Evolutionary conservation across 2,113 vertebrate species (phyloP).

Genomic region (Labrus mixtus): DNA sequence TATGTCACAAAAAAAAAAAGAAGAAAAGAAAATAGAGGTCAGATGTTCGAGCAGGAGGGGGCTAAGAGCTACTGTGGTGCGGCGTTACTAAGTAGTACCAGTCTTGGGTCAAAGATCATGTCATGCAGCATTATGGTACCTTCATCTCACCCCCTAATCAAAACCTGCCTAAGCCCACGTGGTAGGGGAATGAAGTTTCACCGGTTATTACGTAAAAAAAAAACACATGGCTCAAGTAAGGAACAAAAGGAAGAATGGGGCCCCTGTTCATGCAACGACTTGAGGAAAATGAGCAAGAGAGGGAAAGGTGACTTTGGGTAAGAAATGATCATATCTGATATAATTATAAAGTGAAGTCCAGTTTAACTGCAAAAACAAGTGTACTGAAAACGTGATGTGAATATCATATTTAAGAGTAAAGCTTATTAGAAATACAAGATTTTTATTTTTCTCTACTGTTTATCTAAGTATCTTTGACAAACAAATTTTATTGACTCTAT

Average conservation of each 20-base stretch:
- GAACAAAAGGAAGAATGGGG: slow-evolving; percentile 23
- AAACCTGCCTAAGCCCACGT: slow-evolving; percentile 44
- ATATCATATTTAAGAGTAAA: neutral
- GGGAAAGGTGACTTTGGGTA: neutral
- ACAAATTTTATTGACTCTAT: no score
- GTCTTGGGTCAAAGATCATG: slow-evolving; percentile 53
- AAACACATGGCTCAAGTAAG: slow-evolving; percentile 32
- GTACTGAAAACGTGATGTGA: neutral
- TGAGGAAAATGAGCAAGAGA: slow-evolving; percentile 11
- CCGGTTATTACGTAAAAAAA: slow-evolving; percentile 40
- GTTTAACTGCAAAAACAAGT: neutral
- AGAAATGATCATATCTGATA: neutral
- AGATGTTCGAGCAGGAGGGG: slow-evolving; percentile 18
- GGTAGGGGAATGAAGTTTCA: slow-evolving; percentile 30
- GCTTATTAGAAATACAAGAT: no score
- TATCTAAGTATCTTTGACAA: no score
- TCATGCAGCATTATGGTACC: slow-evolving; percentile 28
- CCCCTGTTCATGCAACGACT: slow-evolving; percentile 36
- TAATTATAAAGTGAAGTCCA: neutral
- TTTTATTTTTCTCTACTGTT: no score
- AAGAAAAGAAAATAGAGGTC: slow-evolving; percentile 2
- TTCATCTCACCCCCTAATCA: slow-evolving; percentile 41
- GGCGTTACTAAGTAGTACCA: slow-evolving; percentile 57
- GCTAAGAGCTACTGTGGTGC: slow-evolving; percentile 1
- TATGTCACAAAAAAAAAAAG: slow-evolving; percentile 6